Evolutionary conservation across 2,888 invertebrate species (phyloP).

Genomic region (Tridacna crocea): DNA sequence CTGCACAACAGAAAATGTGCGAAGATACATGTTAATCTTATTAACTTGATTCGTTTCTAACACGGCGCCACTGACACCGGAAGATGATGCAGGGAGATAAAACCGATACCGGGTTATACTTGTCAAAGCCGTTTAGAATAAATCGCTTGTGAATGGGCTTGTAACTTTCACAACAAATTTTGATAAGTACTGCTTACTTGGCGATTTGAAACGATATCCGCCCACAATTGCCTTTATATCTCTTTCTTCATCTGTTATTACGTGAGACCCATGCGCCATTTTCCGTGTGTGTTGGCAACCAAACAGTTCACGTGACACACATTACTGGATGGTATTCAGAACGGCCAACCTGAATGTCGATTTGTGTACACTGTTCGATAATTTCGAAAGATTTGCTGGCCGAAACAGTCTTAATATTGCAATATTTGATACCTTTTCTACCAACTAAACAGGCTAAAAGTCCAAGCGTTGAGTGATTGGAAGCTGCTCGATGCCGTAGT

Average conservation of each 20-base stretch:
- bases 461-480: too few relatives aligned
- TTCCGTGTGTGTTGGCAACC: background rate
- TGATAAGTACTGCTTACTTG: background rate
- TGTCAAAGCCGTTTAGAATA: background rate
- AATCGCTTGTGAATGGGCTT: background rate
- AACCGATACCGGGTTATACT: constrained; percentile 8
- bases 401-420: too few relatives aligned
- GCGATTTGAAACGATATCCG: background rate
- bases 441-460: too few relatives aligned
- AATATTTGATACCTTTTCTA: too few relatives aligned
- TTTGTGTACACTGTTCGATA: too few relatives aligned
- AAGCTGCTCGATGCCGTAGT: too few relatives aligned
- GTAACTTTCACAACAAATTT: background rate
- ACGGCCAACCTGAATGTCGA: too few relatives aligned
- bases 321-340: too few relatives aligned
- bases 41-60: background rate
- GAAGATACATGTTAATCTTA: too few relatives aligned
- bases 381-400: too few relatives aligned
- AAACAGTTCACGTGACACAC: too few relatives aligned
- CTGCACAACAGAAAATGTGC: too few relatives aligned
- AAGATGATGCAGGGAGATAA: background rate
- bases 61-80: constrained; percentile 6
- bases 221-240: background rate
- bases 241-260: background rate
- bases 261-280: background rate